Conservation (phyloP, 2,797 vertebrate genomes). For the Pseudopleuronectes americanus region DNA sequence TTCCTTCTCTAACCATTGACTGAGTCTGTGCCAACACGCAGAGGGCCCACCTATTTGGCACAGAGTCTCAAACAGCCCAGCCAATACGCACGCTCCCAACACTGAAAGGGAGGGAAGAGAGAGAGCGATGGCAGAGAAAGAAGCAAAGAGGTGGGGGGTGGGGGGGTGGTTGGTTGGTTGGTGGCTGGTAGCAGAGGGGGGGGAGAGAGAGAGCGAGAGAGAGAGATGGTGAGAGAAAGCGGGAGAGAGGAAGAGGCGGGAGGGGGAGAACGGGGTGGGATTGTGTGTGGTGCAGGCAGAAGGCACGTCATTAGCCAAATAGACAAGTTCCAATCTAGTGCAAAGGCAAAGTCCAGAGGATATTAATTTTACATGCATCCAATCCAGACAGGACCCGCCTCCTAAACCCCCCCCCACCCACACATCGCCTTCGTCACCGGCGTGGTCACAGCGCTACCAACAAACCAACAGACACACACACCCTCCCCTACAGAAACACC, state of each 20-base stretch:
- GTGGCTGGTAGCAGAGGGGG: slow-evolving; percentile 79
- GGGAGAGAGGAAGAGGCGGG: slow-evolving; percentile 34
- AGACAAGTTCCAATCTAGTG: slow-evolving; percentile 90
- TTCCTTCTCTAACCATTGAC: slow-evolving; percentile 92
- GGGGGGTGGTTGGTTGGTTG: slow-evolving; percentile 48
- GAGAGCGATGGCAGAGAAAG: slow-evolving; percentile 76
- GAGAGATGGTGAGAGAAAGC: neutral
- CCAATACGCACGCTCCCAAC: slow-evolving; percentile 90
- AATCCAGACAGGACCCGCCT: slow-evolving; percentile 72
- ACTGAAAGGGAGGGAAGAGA: slow-evolving; percentile 83
- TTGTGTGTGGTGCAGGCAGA: slow-evolving; percentile 84
- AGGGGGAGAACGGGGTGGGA: slow-evolving; percentile 65
- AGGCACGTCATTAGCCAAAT: slow-evolving; percentile 91
- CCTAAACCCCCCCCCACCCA: slow-evolving; percentile 33
- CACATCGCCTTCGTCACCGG: slow-evolving; percentile 65
- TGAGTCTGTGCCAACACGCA: slow-evolving; percentile 90
- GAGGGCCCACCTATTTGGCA: slow-evolving; percentile 97
- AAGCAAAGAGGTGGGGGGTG: slow-evolving; percentile 61
- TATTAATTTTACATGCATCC: slow-evolving; percentile 88
- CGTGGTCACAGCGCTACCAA: slow-evolving; percentile 67
- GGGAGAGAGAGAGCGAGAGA: slow-evolving; percentile 39
- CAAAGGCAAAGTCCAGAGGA: slow-evolving; percentile 91
- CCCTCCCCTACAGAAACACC: slow-evolving; percentile 40
- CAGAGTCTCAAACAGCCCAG: slow-evolving; percentile 84
- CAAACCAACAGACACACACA: slow-evolving; percentile 45